Conservation (phyloP, 2,113 vertebrate species). For the Trogon surrucura region DNA sequence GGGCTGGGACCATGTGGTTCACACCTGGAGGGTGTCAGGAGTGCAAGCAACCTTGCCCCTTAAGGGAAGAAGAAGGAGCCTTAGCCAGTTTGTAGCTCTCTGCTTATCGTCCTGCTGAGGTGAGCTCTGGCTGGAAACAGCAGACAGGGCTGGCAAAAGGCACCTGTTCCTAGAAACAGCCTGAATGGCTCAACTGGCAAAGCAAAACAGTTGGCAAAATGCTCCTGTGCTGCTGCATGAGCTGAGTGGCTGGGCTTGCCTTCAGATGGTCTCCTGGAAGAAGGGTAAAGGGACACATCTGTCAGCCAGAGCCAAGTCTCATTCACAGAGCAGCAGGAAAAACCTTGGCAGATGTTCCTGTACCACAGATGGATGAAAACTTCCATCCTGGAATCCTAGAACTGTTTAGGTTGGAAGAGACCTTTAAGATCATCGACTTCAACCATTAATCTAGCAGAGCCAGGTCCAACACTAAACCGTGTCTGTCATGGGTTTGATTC, state of each 20-base stretch:
- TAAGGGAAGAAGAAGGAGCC: not conserved
- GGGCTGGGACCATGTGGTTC: not conserved
- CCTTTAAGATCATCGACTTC: too few species aligned
- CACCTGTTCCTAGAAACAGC: not conserved
- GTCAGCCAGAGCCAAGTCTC: not conserved
- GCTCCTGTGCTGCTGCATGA: not conserved
- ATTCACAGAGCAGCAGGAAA: not conserved
- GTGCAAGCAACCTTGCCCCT: not conserved
- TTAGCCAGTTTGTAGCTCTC: not conserved
- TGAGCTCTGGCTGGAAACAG: not conserved
- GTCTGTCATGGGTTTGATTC: too few species aligned
- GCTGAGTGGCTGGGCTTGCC: rapidly evolving
- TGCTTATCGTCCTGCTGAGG: not conserved
- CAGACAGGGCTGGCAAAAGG: not conserved
- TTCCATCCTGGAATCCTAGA: not conserved
- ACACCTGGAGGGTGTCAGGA: not conserved
- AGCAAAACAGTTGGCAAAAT: not conserved
- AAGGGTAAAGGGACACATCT: not conserved
- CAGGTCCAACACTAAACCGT: too few species aligned
- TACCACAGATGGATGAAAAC: not conserved
- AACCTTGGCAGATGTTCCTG: not conserved
- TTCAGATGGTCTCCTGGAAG: not conserved
- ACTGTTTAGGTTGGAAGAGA: too few species aligned
- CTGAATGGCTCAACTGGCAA: not conserved
- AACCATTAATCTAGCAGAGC: too few species aligned